These are phyloP conservation scores for Stratiomys singularior DNA, from an alignment of 2,888 invertebrate species.

Conservation along the genomic window DNA sequence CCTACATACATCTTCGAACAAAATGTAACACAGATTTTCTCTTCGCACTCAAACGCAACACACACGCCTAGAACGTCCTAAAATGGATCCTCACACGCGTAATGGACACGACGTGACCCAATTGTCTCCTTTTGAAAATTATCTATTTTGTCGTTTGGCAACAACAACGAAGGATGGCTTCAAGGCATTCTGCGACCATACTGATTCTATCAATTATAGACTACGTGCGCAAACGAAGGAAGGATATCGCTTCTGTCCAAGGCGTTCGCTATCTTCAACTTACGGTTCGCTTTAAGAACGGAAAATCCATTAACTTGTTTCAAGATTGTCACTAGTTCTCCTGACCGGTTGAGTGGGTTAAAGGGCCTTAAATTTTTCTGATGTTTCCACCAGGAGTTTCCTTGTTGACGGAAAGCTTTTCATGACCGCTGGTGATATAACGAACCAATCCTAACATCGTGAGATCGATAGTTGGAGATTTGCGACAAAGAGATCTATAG, in stretches of 20 bases:
- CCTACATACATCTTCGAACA: neutral
- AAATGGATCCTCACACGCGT: conserved; percentile 34
- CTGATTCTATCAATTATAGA: conserved; percentile 17
- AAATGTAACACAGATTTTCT: conserved; percentile 25
- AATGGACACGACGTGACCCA: conserved; percentile 38
- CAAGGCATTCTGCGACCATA: neutral
- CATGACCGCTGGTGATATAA: neutral
- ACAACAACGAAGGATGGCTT: neutral
- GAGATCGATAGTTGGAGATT: neutral
- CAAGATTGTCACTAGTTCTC: conserved; percentile 11
- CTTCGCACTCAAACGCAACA: neutral
- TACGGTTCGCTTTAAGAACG: neutral
- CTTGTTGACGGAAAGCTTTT: neutral
- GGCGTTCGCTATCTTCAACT: neutral
- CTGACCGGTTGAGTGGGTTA: neutral
- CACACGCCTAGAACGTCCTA: neutral
- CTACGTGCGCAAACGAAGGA: neutral
- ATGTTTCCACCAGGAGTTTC: neutral
- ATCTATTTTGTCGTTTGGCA: conserved; percentile 3
- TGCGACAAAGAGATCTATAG: too few species aligned
- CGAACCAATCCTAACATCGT: neutral
- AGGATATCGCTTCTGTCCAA: neutral
- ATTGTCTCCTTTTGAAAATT: conserved; percentile 25
- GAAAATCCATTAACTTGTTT: conserved; percentile 15
- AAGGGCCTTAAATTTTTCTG: neutral